These are phyloP conservation scores for Heterodera filipjevi DNA, from an alignment of 2,888 invertebrate genomes.

Conservation along the genomic window DNA sequence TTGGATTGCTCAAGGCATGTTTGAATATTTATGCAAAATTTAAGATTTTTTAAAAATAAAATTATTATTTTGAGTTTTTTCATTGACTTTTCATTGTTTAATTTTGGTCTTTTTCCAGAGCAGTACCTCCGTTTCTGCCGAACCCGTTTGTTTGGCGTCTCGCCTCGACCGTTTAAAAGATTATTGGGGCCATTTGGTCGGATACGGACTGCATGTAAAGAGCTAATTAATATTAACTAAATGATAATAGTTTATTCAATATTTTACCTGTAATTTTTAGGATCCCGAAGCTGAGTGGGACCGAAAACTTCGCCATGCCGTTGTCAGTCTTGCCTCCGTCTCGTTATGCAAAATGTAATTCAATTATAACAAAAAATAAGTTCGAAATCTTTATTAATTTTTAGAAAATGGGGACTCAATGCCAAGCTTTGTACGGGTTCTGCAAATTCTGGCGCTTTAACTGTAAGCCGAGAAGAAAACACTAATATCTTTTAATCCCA, in stretches of 20 bases:
- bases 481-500: too few species aligned
- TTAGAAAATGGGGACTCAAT: background rate
- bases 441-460: background rate
- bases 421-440: background rate
- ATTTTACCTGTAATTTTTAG: background rate
- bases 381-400: too few species aligned
- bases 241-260: background rate
- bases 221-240: background rate
- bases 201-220: background rate
- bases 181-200: background rate
- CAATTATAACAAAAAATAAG: too few species aligned
- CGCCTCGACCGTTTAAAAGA: background rate
- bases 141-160: background rate
- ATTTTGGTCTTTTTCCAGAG: background rate
- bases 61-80: background rate
- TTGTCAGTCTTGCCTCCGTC: background rate
- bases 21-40: too few species aligned
- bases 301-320: background rate
- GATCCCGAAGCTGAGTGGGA: background rate
- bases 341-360: background rate
- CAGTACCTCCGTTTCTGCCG: background rate
- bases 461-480: background rate
- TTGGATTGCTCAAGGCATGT: background rate
- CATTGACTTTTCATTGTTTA: background rate
- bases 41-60: background rate